Conservation (phyloP, 2,113 vertebrate genomes). For the Callospermophilus lateralis region DNA sequence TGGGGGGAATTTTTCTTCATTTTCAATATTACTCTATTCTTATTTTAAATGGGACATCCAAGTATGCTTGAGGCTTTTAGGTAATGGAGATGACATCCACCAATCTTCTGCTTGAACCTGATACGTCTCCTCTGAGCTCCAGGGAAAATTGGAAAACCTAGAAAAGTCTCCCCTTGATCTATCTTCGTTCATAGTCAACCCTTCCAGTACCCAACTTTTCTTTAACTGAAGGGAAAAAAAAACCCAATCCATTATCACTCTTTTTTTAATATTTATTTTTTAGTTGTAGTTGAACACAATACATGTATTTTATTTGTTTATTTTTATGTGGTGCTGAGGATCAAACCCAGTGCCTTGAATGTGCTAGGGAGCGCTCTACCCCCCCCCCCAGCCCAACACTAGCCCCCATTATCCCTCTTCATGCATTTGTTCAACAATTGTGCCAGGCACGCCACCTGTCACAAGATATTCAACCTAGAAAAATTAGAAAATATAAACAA, state of each 20-base stretch:
- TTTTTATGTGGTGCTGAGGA: too few relatives aligned
- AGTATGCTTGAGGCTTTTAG: constrained; percentile 62
- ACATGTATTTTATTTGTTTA: too few relatives aligned
- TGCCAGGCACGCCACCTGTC: background rate
- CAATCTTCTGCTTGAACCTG: constrained; percentile 36
- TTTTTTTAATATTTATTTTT: background rate
- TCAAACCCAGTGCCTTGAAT: too few relatives aligned
- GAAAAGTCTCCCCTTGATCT: constrained; percentile 40
- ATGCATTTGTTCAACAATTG: background rate
- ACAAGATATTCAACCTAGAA: background rate
- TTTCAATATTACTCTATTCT: constrained; percentile 40
- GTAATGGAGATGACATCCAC: constrained; percentile 25
- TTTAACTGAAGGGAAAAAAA: background rate
- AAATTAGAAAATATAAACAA: constrained; percentile 1
- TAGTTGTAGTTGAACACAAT: too few relatives aligned
- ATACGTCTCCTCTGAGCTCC: background rate
- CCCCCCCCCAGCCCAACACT: fast-evolving
- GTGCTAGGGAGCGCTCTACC: too few relatives aligned
- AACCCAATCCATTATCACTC: background rate
- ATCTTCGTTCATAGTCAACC: background rate
- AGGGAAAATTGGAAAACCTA: constrained; percentile 42
- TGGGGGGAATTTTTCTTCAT: constrained; percentile 65
- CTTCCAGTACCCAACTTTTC: background rate
- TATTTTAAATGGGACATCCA: constrained; percentile 46
- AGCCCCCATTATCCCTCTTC: background rate